A percentile compares a stretch with the other conserved stretches of the same genome.
These are phyloP conservation scores for Plecotus auritus DNA, from an alignment of 2,113 vertebrate genomes.

Conservation along the genomic window DNA sequence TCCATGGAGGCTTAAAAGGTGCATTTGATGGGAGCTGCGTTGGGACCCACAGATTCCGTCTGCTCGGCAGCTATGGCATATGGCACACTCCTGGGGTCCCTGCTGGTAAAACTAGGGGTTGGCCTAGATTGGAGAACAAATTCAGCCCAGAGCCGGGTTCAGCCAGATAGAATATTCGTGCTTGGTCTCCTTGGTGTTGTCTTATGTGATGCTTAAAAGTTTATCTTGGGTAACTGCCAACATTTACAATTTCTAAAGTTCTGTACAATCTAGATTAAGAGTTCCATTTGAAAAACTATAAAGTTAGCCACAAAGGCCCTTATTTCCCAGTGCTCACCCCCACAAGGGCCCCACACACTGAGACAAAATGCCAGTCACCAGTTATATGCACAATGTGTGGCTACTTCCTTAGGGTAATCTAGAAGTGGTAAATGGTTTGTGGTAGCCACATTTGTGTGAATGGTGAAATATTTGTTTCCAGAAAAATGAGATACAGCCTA, in stretches of 20 bases:
- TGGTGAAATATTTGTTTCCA: background rate
- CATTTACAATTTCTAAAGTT: background rate
- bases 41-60: background rate
- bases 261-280: background rate
- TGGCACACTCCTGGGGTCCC: fast-evolving
- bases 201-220: background rate
- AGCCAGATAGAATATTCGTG: background rate
- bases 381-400: fast-evolving
- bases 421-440: background rate
- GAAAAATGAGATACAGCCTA: background rate
- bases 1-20: background rate
- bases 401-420: background rate
- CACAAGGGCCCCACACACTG: fast-evolving
- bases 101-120: background rate
- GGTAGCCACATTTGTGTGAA: background rate
- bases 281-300: background rate
- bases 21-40: no score
- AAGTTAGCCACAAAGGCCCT: fast-evolving
- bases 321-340: no score
- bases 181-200: background rate
- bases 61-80: fast-evolving
- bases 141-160: background rate
- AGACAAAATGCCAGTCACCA: background rate
- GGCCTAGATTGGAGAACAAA: background rate
- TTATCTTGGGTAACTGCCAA: background rate